phyloP scores from a whole-genome alignment of 2,888 invertebrate species.

The Dascillus cervinus region DNA sequence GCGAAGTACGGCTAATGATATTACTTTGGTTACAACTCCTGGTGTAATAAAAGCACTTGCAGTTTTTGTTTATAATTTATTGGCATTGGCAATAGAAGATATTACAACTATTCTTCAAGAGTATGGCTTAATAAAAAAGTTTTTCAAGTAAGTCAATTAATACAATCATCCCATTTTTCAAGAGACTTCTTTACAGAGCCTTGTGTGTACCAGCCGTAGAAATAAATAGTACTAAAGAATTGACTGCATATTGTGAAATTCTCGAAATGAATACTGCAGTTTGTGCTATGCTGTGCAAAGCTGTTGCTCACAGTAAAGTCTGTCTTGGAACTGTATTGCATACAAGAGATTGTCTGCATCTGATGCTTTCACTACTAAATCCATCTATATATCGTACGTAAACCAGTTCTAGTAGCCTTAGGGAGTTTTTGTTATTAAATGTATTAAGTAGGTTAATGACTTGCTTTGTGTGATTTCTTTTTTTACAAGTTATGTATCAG shows the following conservation, averaged over 20 bases:
- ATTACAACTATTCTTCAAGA: conserved; percentile 41
- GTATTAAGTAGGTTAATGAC: too few species aligned
- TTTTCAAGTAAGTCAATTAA: conserved; percentile 42
- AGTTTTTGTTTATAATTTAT: conserved; percentile 42
- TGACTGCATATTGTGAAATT: conserved; percentile 42
- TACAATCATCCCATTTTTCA: conserved; percentile 1
- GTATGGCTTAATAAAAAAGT: conserved; percentile 42
- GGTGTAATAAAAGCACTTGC: conserved; percentile 41
- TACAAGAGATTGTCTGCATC: conserved; percentile 43
- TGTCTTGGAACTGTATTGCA: conserved; percentile 41
- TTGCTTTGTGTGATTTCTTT: too few species aligned
- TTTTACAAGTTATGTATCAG: too few species aligned
- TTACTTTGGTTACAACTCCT: conserved; percentile 38
- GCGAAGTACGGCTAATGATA: background rate
- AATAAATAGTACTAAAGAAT: conserved; percentile 34
- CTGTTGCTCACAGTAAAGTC: conserved; percentile 35
- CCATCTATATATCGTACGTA: conserved; percentile 43
- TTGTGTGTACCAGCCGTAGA: conserved; percentile 36
- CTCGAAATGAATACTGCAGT: conserved; percentile 46
- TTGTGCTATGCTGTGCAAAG: conserved; percentile 41
- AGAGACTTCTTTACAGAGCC: conserved; percentile 32
- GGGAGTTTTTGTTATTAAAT: too few species aligned
- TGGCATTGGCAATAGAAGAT: conserved; percentile 38
- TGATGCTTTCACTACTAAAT: conserved; percentile 41
- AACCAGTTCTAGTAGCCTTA: too few species aligned